phyloP scores from a whole-genome alignment of 2,888 invertebrate genomes.

The Ochropleura plecta region DNA sequence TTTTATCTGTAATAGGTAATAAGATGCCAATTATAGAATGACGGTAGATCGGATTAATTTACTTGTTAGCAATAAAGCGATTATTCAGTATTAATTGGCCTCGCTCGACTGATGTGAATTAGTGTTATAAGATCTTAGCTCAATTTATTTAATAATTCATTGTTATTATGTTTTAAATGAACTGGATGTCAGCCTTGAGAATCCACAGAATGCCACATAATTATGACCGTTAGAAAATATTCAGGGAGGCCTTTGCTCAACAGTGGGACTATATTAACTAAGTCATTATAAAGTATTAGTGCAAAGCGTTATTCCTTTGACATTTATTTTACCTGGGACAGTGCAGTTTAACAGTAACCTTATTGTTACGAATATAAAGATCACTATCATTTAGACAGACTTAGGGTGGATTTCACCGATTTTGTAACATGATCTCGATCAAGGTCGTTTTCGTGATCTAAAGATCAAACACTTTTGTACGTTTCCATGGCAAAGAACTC shows the following conservation, averaged over 20 bases:
- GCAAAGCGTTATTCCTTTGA: neutral
- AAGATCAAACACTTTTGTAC: too few species aligned
- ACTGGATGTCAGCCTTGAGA: too few species aligned
- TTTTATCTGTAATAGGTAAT: conserved; percentile 60
- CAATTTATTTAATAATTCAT: conserved; percentile 1
- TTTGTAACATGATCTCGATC: too few species aligned
- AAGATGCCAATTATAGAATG: conserved; percentile 71
- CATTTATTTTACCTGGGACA: too few species aligned
- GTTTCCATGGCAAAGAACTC: too few species aligned
- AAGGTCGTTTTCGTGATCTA: too few species aligned
- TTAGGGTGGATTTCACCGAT: too few species aligned
- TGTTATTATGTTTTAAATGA: neutral
- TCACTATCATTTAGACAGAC: neutral
- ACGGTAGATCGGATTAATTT: conserved; percentile 67
- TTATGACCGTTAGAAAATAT: too few species aligned
- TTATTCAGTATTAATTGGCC: conserved; percentile 51
- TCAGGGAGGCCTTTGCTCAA: too few species aligned
- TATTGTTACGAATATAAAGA: neutral
- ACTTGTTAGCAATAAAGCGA: conserved; percentile 59
- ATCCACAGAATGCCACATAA: too few species aligned
- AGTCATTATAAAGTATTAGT: neutral
- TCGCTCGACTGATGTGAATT: conserved; percentile 15
- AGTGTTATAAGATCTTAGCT: conserved; percentile 3
- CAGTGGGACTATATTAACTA: too few species aligned
- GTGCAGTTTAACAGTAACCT: neutral